Evolutionary conservation across 2,113 vertebrate genomes (phyloP), one percentile per base, ranked within the genome.

Genomic region (Tragulus kanchil): DNA sequence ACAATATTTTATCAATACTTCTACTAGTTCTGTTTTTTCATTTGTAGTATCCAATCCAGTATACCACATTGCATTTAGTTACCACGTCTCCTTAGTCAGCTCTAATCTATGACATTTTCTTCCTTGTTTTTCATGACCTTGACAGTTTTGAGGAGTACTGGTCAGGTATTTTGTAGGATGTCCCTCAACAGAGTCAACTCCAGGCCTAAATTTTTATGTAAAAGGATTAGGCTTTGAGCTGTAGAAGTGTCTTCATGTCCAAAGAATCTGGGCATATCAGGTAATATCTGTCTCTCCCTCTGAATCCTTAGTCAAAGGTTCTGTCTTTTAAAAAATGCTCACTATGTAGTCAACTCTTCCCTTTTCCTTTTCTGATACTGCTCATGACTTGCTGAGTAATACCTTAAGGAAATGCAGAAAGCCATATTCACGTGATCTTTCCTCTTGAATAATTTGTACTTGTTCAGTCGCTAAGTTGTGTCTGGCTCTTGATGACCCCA

Each of bases 91-190:
- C 52, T 48, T 79, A 62, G 26, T 79, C 42, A 52, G 23, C 54
- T 87, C 64, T 79, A 25, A 21, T 85, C 62, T 71, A 15, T 89
- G 62, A 89, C 25, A 78, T 67, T 89, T 86, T 56, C 89, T 73
- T 62, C 26, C 50, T 94, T 86, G 28, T 61, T 85, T 87, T 84
- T 92, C 13, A 92, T 71, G 64, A 95, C 14, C 45, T 90, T 31
- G 28, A 89, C 16, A 54, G 78, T 45, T 89, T 95, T n/a, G 75
- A 85, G 19, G 56, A n/a, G 5, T 54, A 50, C 5, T 77, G 19
- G 48, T 31, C 69, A 93, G 25, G 52, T 54, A 84, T 84, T 62
- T 93, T 93, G 31, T 89, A 93, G 69, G 84, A 26, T 75, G 14
- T 15, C 36, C 31, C 17, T 94, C 12, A 67, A n/a, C n/a, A n/a